A percentile compares a stretch with the other conserved stretches of the same genome.
These are phyloP conservation scores for Drosophila mulleri DNA, from an alignment of 2,888 invertebrate genomes.

Conservation along the genomic window DNA sequence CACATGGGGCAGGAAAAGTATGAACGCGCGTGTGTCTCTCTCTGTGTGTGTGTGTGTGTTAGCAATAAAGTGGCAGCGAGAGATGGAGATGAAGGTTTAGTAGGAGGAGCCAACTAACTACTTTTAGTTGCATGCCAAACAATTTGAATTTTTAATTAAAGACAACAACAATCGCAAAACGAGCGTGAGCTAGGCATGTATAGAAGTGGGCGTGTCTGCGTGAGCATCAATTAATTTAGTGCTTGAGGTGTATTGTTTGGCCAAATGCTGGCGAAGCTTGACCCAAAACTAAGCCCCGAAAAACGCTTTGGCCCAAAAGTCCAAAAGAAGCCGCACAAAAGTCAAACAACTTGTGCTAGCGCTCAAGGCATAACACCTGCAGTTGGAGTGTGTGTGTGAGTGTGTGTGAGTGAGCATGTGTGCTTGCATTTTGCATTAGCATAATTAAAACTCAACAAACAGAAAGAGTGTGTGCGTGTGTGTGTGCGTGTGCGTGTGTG, in stretches of 20 bases:
- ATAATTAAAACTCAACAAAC: slow-evolving; percentile 73
- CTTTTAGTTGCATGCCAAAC: slow-evolving; percentile 25
- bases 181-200: slow-evolving; percentile 14
- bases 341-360: slow-evolving; percentile 46
- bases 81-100: not conserved
- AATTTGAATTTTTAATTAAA: slow-evolving; percentile 66
- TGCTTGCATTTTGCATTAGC: slow-evolving; percentile 69
- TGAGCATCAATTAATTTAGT: slow-evolving; percentile 53
- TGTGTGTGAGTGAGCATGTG: slow-evolving; percentile 8
- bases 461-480: slow-evolving; percentile 16
- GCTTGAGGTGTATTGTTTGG: slow-evolving; percentile 30
- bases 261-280: slow-evolving; percentile 46
- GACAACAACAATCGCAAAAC: slow-evolving; percentile 25
- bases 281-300: slow-evolving; percentile 33
- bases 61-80: slow-evolving; percentile 1
- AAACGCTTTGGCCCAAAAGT: slow-evolving; percentile 18
- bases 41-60: not conserved
- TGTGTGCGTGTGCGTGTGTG: slow-evolving; percentile 15
- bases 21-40: too few species aligned
- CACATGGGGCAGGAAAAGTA: slow-evolving; percentile 14
- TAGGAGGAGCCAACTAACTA: not conserved
- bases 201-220: not conserved
- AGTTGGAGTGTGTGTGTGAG: slow-evolving; percentile 6
- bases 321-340: slow-evolving; percentile 27
- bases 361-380: slow-evolving; percentile 47